Evolutionary conservation across 2,797 vertebrate genomes (phyloP), one percentile per base, ranked within the genome.

Genomic region (Eurystomus glaucurus): DNA sequence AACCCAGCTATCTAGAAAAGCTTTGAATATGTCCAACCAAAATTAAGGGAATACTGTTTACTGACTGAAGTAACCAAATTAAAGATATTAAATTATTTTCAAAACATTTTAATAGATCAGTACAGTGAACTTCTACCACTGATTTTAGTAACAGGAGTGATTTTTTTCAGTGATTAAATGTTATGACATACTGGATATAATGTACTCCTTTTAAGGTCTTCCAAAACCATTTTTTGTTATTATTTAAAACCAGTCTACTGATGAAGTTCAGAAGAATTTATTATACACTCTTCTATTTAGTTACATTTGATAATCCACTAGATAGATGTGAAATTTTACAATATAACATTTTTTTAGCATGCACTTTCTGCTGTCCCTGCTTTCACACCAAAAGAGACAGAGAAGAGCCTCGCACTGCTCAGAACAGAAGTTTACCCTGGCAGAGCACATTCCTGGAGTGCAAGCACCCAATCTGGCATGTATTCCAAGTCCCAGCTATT

Each of bases 371-470:
- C 54, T 85, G 41, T 31, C 41, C 66, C 39, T 64, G 37, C 52
- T 88, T 85, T 79, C 52, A 66, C 23, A 96, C 58, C 25, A 85
- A 75, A 77, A 71, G 83, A 90, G 68, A 77, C 82, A 93, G 19
- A 96, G 54, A 79, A 96, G 70, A 85, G 77, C 39, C 70, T 52
- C 41, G 33, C n/a, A 57, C 37, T 86, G 88, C 57, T 93, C 70
- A 87, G 72, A 93, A 76, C 18, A 79, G 52, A 94, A 97, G 97
- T 96, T 97, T 90, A 85, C 37, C 58, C 75, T 85, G 87, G 82
- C 71, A 88, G 43, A 91, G 52, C 74, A 97, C 85, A 88, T 93
- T 97, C 65, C 93, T 94, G 95, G 89, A 96, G 89, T 94, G 58
- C 88, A 91, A 92, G 78, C 69, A 88, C 72, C 91, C 78, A 46